Evolutionary conservation across 2,888 invertebrate genomes (phyloP), one percentile per base, ranked within the genome.

Genomic region (Lydus trimaculatus): DNA sequence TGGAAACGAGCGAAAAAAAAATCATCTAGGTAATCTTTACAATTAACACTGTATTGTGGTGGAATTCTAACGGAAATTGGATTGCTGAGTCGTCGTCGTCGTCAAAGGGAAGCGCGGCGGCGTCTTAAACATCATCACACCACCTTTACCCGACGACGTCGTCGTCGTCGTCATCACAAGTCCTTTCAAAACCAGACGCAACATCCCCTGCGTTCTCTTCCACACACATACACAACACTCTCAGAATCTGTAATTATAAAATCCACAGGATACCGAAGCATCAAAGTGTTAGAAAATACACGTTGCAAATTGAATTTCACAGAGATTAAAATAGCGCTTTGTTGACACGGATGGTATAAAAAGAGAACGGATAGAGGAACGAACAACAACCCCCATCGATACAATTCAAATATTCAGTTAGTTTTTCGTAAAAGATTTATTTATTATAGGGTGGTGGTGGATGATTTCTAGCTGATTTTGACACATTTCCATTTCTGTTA

Each of bases 271-370:
- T 79, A 76, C 80, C 81, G 76, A 76, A 80, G 78, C 82, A 81
- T 82, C 81, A 82, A 82, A 82, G 82, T 81, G 81, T 80, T 81
- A 81, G 79, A 79, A 82, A 81, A 80, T 81, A 81, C 81, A 79
- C 82, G 79, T 79, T 79, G 76, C 76, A 82, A 83, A 84, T 83
- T 82, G 82, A 84, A 84, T 84, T 82, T 82, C 78, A 78, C 73
- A 48, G 48, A 81, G 48, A 81, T 82, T 82, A 82, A 82, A 82
- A 81, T 80, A 74, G 82, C 78, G 81, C 81, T 28, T 28, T 80
- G 80, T 79, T 77, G 77, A 74, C 71, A 73, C 76, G 73, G 48
- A 48, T 48, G 48, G 48, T 23, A 48, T 28, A 48, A 23, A 43
- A 11, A 13, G 20, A 43, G 17, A 48, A 17, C 17, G 15, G 43